Percentiles rank a stretch among this genome's conserved stretches.
Evolutionary conservation across 2,113 vertebrate genomes (phyloP).

Genomic region (Riparia riparia): DNA sequence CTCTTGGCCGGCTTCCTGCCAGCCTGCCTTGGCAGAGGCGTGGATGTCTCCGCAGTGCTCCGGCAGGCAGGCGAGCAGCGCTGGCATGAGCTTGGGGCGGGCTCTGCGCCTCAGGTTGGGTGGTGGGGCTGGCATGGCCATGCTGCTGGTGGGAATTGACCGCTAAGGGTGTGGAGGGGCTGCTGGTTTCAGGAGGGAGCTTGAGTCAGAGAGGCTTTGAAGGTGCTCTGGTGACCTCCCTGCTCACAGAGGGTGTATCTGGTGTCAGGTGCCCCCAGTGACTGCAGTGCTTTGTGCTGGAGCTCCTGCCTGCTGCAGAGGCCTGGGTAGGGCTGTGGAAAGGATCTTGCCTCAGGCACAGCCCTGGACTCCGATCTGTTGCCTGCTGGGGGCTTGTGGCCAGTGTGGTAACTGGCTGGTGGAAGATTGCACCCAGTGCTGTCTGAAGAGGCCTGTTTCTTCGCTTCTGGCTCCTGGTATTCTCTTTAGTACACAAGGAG

Average conservation of each 20-base stretch:
- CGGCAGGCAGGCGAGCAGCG: neutral
- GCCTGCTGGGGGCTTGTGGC: neutral
- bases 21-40: neutral
- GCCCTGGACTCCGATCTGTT: neutral
- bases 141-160: neutral
- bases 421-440: neutral
- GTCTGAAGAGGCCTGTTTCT: neutral
- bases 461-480: neutral
- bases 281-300: neutral
- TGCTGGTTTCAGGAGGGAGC: neutral
- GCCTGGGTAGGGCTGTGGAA: neutral
- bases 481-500: accelerated
- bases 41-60: neutral
- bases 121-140: accelerated
- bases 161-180: neutral
- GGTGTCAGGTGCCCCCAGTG: neutral
- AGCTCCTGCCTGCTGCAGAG: slow-evolving; percentile 3
- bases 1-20: neutral
- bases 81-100: accelerated
- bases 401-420: neutral
- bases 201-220: neutral
- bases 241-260: neutral
- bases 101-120: neutral
- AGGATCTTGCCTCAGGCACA: neutral
- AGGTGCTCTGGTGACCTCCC: neutral